Evolutionary conservation across 1,140 invertebrate genomes (phyloP).

Genomic region (Samia ricini): DNA sequence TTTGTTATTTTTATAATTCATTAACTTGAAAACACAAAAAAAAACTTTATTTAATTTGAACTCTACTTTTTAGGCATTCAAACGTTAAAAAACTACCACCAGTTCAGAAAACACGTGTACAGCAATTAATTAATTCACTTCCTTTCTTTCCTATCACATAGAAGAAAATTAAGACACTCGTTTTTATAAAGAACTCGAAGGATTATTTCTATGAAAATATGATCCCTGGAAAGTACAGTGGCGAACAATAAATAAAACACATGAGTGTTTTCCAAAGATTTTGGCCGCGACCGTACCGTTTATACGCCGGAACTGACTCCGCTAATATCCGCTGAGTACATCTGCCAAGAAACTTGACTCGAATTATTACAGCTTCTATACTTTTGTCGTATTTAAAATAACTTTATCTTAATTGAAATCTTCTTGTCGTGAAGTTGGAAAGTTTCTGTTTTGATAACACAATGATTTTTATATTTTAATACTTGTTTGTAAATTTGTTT

Average conservation of each 20-base stretch:
- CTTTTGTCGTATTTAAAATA: constrained; percentile 37
- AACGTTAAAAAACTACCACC: too few relatives aligned
- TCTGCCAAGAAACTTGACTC: constrained; percentile 34
- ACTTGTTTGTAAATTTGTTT: background rate
- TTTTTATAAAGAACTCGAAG: too few relatives aligned
- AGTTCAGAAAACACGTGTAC: too few relatives aligned
- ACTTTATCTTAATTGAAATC: constrained; percentile 45
- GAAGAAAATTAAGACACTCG: too few relatives aligned
- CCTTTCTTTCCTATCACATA: too few relatives aligned
- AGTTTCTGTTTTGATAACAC: constrained; percentile 11
- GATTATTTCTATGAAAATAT: too few relatives aligned
- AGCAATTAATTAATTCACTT: too few relatives aligned
- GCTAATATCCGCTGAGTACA: constrained; percentile 21
- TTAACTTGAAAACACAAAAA: too few relatives aligned
- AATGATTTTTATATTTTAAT: background rate
- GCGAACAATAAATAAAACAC: background rate
- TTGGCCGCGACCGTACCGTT: constrained; percentile 19
- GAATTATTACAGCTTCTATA: constrained; percentile 35
- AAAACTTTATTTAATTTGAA: too few relatives aligned
- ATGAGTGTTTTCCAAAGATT: constrained; percentile 27
- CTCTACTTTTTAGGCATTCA: too few relatives aligned
- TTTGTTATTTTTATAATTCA: too few relatives aligned
- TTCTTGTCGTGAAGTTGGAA: constrained; percentile 29
- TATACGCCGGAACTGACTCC: constrained; percentile 17
- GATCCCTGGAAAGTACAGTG: too few relatives aligned